A percentile compares a stretch with the other conserved stretches of the same genome.
Conservation (phyloP, 2,888 invertebrate species). For the Cephalotes varians region DNA sequence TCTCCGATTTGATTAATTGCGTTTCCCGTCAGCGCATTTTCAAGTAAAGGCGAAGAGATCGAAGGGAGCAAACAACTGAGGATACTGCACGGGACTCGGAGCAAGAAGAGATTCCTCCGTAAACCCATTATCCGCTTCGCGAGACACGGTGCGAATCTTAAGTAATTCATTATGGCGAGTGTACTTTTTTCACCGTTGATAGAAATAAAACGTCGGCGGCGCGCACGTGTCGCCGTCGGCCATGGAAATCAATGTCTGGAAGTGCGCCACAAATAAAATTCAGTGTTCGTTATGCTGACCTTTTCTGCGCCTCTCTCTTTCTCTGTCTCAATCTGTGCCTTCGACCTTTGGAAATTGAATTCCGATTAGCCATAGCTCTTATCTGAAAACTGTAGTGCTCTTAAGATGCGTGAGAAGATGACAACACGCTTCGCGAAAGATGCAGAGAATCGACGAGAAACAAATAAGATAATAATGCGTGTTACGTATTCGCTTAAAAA, state of each 20-base stretch:
- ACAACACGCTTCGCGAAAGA: neutral
- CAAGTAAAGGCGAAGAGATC: neutral
- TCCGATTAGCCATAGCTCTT: neutral
- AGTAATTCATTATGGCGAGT: slow-evolving; percentile 30
- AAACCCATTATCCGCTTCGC: slow-evolving; percentile 26
- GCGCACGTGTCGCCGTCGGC: neutral
- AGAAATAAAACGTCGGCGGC: slow-evolving; percentile 19
- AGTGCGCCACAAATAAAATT: slow-evolving; percentile 28
- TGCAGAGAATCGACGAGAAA: neutral
- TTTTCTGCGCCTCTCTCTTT: neutral
- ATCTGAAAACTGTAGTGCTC: neutral
- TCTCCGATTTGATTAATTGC: slow-evolving; percentile 29
- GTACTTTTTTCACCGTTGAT: neutral
- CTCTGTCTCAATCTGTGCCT: neutral
- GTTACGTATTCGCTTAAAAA: neutral
- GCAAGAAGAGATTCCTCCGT: neutral
- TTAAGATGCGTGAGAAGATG: neutral
- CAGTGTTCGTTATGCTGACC: slow-evolving; percentile 10
- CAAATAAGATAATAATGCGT: neutral
- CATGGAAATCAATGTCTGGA: slow-evolving; percentile 15
- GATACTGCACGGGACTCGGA: neutral
- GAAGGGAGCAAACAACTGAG: neutral
- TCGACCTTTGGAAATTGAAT: neutral
- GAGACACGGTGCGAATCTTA: slow-evolving; percentile 9
- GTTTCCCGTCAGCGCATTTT: neutral